These are phyloP conservation scores for Cremastinae sp. DNA, from an alignment of 2,888 invertebrate species.

Conservation along the genomic window DNA sequence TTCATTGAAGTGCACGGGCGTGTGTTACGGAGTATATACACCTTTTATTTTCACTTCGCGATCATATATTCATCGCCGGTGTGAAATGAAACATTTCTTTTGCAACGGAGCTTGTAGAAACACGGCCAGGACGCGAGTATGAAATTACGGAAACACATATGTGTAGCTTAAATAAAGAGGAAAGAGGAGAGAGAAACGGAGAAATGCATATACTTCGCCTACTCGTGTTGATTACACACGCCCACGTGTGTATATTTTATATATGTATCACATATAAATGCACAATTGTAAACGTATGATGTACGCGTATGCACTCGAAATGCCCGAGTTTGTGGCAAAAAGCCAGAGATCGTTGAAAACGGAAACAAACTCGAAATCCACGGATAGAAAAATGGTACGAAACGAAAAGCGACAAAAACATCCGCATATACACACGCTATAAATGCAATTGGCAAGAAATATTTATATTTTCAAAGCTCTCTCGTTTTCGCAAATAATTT, in stretches of 20 bases:
- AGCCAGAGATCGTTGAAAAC: conserved; percentile 38
- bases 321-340: conserved; percentile 28
- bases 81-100: conserved; percentile 10
- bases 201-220: conserved; percentile 24
- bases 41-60: not conserved
- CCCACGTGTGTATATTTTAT: conserved; percentile 1
- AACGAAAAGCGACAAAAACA: no score
- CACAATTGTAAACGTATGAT: conserved; percentile 10
- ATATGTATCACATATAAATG: conserved; percentile 32
- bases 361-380: conserved; percentile 23
- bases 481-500: no score
- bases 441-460: no score
- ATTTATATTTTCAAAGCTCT: no score
- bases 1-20: not conserved
- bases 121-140: not conserved
- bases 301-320: not conserved
- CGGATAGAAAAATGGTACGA: not conserved
- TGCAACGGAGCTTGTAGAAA: not conserved
- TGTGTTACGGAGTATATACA: no score
- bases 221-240: conserved; percentile 38
- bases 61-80: not conserved
- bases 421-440: no score
- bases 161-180: not conserved
- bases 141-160: not conserved
- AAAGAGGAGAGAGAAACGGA: conserved; percentile 1